Evolutionary conservation across 2,113 vertebrate genomes (phyloP).

Genomic region (Caranx ignobilis): DNA sequence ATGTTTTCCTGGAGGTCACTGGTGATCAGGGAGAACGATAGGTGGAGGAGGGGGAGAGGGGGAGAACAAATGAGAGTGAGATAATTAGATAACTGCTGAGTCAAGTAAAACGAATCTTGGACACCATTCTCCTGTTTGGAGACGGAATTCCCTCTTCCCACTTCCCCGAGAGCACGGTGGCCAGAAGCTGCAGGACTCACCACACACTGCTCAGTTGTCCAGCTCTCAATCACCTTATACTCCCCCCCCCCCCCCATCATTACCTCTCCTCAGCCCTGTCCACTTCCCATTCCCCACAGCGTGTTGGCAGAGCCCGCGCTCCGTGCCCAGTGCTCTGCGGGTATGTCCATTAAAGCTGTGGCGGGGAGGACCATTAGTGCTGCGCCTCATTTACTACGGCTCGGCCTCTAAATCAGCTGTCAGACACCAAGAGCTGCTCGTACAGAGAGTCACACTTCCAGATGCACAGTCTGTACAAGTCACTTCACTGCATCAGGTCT

Average conservation of each 20-base stretch:
- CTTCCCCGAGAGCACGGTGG: neutral
- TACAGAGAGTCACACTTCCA: constrained; percentile 57
- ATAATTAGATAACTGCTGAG: constrained; percentile 32
- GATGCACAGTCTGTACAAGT: constrained; percentile 14
- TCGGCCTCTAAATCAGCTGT: constrained; percentile 74
- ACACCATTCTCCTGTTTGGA: constrained; percentile 11
- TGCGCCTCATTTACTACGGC: constrained; percentile 70
- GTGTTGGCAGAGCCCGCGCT: constrained; percentile 47
- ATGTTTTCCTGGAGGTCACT: constrained; percentile 60
- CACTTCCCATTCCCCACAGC: neutral
- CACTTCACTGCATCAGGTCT: neutral
- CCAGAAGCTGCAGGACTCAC: constrained; percentile 14
- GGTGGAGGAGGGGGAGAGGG: neutral
- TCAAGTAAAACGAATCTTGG: constrained; percentile 5
- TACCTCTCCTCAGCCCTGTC: neutral
- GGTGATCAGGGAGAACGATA: constrained; percentile 29
- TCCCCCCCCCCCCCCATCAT: neutral
- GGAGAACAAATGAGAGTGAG: neutral
- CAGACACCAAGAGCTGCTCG: constrained; percentile 55
- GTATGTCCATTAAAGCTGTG: constrained; percentile 76
- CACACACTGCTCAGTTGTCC: constrained; percentile 4
- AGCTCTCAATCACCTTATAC: constrained; percentile 5
- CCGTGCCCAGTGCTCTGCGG: constrained; percentile 57
- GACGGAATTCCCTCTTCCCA: neutral
- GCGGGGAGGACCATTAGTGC: constrained; percentile 71